A percentile compares a stretch with the other conserved stretches of the same genome.
Evolutionary conservation across 2,113 vertebrate species (phyloP).

Genomic region (Miniopterus natalensis): DNA sequence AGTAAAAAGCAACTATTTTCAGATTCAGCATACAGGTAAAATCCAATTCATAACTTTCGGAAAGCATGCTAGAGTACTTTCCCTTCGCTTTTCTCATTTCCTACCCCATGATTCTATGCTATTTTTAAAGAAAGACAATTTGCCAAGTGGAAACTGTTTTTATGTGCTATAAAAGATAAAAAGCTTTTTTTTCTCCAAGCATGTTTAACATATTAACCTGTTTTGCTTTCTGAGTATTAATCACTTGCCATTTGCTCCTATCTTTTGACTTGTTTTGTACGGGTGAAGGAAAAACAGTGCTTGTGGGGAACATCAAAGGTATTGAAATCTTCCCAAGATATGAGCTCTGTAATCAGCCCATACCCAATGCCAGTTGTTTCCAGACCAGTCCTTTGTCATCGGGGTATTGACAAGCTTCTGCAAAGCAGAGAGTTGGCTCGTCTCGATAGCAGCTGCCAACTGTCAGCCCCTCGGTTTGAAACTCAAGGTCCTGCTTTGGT

Average conservation of each 20-base stretch:
- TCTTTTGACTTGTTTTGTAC: slow-evolving; percentile 31
- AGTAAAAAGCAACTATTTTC: slow-evolving; percentile 27
- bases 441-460: not conserved
- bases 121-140: slow-evolving; percentile 70
- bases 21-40: slow-evolving; percentile 16
- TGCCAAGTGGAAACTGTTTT: slow-evolving; percentile 68
- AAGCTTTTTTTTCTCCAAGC: not conserved
- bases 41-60: slow-evolving; percentile 48
- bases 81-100: slow-evolving; percentile 25
- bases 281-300: not conserved
- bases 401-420: not conserved
- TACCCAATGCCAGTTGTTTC: not conserved
- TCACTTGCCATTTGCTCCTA: not conserved
- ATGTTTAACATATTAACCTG: slow-evolving; percentile 60
- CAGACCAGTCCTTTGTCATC: not conserved
- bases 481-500: not conserved
- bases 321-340: not conserved
- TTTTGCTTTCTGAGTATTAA: slow-evolving; percentile 61
- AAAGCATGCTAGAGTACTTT: slow-evolving; percentile 19
- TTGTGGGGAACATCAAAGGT: slow-evolving; percentile 15
- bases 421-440: not conserved
- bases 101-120: slow-evolving; percentile 1
- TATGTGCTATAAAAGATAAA: slow-evolving; percentile 69
- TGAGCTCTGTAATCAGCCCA: not conserved
- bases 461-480: not conserved